Conservation (phyloP, 2,113 vertebrate genomes). For the Myrmecobius fasciatus region DNA sequence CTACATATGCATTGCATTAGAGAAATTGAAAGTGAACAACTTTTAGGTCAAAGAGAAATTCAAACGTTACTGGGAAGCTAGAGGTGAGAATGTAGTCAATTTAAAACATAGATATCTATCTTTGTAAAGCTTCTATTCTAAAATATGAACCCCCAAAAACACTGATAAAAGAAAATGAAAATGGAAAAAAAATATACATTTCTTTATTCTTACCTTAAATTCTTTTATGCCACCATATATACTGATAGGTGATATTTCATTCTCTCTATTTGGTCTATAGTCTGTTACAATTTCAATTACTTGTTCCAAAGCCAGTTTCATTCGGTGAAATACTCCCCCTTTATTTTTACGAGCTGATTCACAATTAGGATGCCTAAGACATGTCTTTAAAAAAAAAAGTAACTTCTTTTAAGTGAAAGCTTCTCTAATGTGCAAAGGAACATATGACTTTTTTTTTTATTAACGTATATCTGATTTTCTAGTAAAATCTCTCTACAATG, state of each 20-base stretch:
- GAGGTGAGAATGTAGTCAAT: not conserved
- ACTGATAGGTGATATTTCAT: constrained; percentile 88
- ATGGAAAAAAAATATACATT: not conserved
- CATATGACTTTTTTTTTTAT: not conserved
- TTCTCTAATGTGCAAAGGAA: constrained; percentile 22
- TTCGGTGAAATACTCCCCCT: constrained; percentile 96
- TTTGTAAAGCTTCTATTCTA: constrained; percentile 30
- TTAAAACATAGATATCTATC: not conserved
- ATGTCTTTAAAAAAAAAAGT: constrained; percentile 89
- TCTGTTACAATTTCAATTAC: constrained; percentile 98
- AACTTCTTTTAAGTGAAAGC: constrained; percentile 41
- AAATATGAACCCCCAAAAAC: not conserved
- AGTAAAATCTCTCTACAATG: constrained; percentile 68
- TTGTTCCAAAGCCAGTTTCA: constrained; percentile 96
- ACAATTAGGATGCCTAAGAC: constrained; percentile 98
- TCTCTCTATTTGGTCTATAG: constrained; percentile 88
- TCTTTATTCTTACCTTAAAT: constrained; percentile 90
- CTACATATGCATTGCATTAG: not conserved
- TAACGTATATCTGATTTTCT: constrained; percentile 74
- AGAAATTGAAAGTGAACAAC: not conserved
- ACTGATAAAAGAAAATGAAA: constrained; percentile 11
- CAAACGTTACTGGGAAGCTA: not conserved
- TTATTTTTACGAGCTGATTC: constrained; percentile 98
- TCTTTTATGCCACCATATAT: constrained; percentile 94
- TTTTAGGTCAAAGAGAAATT: not conserved